phyloP scores from a whole-genome alignment of 2,797 vertebrate genomes.

The Thripadectes ignobilis region DNA sequence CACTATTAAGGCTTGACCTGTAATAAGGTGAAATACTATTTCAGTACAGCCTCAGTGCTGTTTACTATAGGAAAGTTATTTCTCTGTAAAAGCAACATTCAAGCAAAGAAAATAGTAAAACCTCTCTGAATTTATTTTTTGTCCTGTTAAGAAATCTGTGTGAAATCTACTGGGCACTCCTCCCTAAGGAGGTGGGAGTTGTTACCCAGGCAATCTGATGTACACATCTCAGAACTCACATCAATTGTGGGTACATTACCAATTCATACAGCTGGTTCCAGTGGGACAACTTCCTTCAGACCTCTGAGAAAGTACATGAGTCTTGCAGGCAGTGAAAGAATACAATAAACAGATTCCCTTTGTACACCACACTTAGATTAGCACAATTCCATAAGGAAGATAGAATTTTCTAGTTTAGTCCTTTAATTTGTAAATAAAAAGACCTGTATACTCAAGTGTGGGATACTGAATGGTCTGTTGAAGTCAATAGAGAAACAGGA shows the following conservation, averaged over 20 bases:
- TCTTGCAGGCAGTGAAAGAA: not conserved
- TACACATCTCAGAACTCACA: not conserved
- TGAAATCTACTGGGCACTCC: not conserved
- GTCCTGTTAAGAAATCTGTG: not conserved
- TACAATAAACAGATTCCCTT: not conserved
- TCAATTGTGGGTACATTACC: not conserved
- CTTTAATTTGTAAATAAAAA: conserved; percentile 2
- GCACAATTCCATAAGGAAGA: not conserved
- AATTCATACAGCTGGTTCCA: not conserved
- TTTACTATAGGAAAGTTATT: not conserved
- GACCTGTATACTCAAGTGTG: not conserved
- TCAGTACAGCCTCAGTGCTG: not conserved
- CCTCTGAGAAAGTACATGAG: not conserved
- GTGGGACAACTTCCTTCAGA: not conserved
- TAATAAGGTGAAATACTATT: not conserved
- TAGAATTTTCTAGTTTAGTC: not conserved
- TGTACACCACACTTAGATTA: not conserved
- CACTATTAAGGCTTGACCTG: not conserved
- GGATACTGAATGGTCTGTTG: not conserved
- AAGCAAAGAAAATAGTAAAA: not conserved
- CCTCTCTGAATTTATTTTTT: not conserved
- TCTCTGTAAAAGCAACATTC: not conserved
- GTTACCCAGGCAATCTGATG: not conserved
- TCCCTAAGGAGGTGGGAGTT: not conserved
- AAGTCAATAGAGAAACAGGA: not conserved